Evolutionary conservation across 2,888 invertebrate species (phyloP), one percentile per base, ranked within the genome.

Genomic region (Hyppa rectilinea): DNA sequence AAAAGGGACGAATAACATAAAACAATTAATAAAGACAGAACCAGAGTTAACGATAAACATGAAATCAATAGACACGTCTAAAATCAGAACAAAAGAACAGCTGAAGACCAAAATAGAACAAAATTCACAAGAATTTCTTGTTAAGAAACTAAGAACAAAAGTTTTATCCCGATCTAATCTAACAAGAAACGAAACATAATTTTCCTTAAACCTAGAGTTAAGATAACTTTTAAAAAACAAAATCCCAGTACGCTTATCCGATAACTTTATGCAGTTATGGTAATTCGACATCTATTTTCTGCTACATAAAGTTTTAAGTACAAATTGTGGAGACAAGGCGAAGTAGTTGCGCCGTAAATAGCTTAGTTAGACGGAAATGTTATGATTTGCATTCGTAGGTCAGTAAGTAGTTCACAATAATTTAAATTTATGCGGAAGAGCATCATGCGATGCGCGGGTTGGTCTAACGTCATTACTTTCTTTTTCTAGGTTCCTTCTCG

Each of bases 331-430:
- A 67, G 31, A 53, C 60, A 61, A 73, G 43, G 40, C 62, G 36
- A 60, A 65, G 78, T 75, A 74, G 83, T 85, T 83, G 85, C 75
- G 79, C 80, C 75, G 85, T 88, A 89, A 87, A 89, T 88, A 85
- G 85, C 87, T 78, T 75, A 85, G 85, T 81, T 75, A 86, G 74
- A 75, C 89, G 88, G 90, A 91, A 91, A 88, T 87, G 87, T 87
- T 87, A 88, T 85, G 83, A 90, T 90, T 90, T 89, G 87, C 87
- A 90, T 89, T 88, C 84, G 75, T 85, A 85, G 83, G 86, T 85
- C 87, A 88, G 86, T 90, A 88, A 88, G 87, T 87, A 87, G 85
- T 83, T 82, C 77, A 78, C 75, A 74, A 75, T 82, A 81, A 88
- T 87, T 87, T 80, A 85, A 88, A 89, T 88, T 81, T 75, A 88